Percentiles rank a stretch among this genome's conserved stretches.
Evolutionary conservation across 2,113 vertebrate genomes (phyloP).

Genomic region (Emydura subglobosa): DNA sequence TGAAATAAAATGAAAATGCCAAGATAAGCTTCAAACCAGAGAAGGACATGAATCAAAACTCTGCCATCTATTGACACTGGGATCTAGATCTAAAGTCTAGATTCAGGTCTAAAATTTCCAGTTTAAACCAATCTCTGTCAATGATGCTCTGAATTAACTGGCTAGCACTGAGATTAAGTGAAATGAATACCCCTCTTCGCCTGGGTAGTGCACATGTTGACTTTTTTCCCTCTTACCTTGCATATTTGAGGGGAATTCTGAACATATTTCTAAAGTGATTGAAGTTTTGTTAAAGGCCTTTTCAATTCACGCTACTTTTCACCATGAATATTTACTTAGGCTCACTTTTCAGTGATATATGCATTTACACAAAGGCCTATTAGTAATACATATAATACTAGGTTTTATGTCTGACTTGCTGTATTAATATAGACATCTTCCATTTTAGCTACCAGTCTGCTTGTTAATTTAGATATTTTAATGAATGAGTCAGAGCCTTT

Average conservation of each 20-base stretch:
- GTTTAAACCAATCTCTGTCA: not conserved
- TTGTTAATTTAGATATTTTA: slow-evolving; percentile 53
- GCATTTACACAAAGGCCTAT: not conserved
- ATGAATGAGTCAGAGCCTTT: slow-evolving; percentile 57
- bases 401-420: not conserved
- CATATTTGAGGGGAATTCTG: not conserved
- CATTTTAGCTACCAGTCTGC: slow-evolving; percentile 46
- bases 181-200: too few relatives aligned
- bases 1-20: not conserved
- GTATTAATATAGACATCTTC: not conserved
- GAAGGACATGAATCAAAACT: not conserved
- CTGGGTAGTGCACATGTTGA: not conserved
- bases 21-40: not conserved
- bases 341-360: slow-evolving; percentile 25
- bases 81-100: not conserved
- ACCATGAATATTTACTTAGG: not conserved
- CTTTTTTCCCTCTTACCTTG: not conserved
- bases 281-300: not conserved
- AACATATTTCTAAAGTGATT: not conserved
- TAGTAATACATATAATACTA: slow-evolving; percentile 1
- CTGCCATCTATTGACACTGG: too few relatives aligned
- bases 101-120: not conserved
- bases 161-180: too few relatives aligned
- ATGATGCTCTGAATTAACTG: too few relatives aligned
- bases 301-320: slow-evolving; percentile 15